phyloP scores from a whole-genome alignment of 2,888 invertebrate species.

The Invenusta paracnida region DNA sequence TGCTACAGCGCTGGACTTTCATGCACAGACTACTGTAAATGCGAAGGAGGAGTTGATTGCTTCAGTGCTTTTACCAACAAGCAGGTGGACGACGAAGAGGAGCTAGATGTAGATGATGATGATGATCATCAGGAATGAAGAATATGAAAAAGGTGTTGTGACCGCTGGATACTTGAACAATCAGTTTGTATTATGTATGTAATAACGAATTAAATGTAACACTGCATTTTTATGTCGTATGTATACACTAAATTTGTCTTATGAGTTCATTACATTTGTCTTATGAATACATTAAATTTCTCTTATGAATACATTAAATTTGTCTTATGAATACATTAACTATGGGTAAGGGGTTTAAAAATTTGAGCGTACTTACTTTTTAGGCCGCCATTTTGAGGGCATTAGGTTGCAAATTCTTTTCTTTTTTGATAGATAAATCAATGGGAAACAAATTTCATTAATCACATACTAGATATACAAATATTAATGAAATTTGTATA shows the following conservation, averaged over 20 bases:
- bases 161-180: background rate
- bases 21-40: constrained; percentile 31
- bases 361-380: constrained; percentile 26
- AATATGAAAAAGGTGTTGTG: background rate
- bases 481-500: no score
- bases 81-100: constrained; percentile 1
- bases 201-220: background rate
- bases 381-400: constrained; percentile 27
- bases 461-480: no score
- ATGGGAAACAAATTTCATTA: constrained; percentile 25
- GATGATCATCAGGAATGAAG: background rate
- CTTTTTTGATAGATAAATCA: constrained; percentile 20
- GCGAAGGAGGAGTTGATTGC: constrained; percentile 30
- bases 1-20: constrained; percentile 33
- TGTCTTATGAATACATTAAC: background rate
- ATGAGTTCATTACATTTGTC: background rate
- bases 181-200: background rate
- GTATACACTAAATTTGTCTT: background rate
- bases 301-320: background rate
- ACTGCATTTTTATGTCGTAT: background rate
- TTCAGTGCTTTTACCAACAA: constrained; percentile 22
- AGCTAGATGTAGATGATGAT: background rate
- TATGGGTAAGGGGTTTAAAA: constrained; percentile 13
- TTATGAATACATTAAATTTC: background rate
- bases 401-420: constrained; percentile 29